These are phyloP conservation scores for Agrotis exclamationis DNA, from an alignment of 2,888 invertebrate species.

Conservation along the genomic window DNA sequence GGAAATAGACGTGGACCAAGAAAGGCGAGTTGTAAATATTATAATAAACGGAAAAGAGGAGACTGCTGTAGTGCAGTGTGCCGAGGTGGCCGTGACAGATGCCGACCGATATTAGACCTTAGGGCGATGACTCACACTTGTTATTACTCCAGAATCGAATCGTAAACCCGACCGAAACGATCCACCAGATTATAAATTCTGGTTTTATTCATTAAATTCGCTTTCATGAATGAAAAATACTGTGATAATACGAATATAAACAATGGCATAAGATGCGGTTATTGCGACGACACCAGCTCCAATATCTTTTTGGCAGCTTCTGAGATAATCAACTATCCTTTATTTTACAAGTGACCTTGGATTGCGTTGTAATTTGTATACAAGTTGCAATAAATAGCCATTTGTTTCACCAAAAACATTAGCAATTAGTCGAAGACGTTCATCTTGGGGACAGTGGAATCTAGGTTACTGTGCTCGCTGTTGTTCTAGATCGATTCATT, in stretches of 20 bases:
- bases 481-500: constrained; percentile 23
- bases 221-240: constrained; percentile 77
- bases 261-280: constrained; percentile 64
- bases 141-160: constrained; percentile 51
- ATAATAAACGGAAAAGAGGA: constrained; percentile 89
- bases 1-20: constrained; percentile 92
- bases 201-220: constrained; percentile 66
- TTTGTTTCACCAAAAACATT: constrained; percentile 42
- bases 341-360: constrained; percentile 66
- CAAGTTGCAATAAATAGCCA: constrained; percentile 36
- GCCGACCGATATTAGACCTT: constrained; percentile 78
- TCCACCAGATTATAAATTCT: constrained; percentile 65
- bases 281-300: constrained; percentile 72
- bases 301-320: constrained; percentile 78
- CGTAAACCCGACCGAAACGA: constrained; percentile 62
- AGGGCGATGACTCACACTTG: constrained; percentile 69
- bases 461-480: neutral
- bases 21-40: constrained; percentile 92
- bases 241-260: constrained; percentile 71
- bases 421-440: constrained; percentile 37
- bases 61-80: constrained; percentile 90
- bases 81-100: constrained; percentile 85
- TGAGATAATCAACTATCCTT: constrained; percentile 65
- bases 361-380: constrained; percentile 27
- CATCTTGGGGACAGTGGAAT: constrained; percentile 19